Evolutionary conservation across 2,888 invertebrate genomes (phyloP).

Genomic region (Drosophila trichaetosa): DNA sequence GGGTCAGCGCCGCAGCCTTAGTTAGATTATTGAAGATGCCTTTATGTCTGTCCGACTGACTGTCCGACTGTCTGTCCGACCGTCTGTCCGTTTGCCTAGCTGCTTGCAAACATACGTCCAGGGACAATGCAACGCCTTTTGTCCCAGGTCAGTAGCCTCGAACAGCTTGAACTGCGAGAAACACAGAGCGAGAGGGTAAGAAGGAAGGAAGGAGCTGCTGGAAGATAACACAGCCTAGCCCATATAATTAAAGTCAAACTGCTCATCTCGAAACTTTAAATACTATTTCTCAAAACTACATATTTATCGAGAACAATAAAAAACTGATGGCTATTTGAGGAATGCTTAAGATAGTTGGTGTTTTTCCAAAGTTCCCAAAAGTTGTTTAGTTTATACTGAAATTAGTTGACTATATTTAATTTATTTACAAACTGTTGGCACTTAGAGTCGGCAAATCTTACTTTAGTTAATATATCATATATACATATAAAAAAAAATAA

Average conservation of each 20-base stretch:
- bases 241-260: neutral
- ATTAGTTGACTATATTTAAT: neutral
- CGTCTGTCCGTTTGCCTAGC: neutral
- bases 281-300: no score
- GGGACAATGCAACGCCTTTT: slow-evolving; percentile 45
- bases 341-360: neutral
- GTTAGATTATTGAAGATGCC: slow-evolving; percentile 58
- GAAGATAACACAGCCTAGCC: neutral
- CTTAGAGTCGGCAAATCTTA: neutral
- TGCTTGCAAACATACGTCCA: slow-evolving; percentile 44
- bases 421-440: no score
- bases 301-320: neutral
- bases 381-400: neutral
- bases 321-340: neutral
- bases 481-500: neutral
- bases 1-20: slow-evolving; percentile 40
- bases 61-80: neutral
- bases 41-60: neutral
- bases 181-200: no score
- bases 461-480: neutral
- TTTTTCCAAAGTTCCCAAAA: neutral
- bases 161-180: neutral
- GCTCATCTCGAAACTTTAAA: neutral
- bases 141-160: slow-evolving; percentile 48
- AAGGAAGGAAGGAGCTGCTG: no score